Evolutionary conservation across 2,113 vertebrate species (phyloP), one percentile per base, ranked within the genome.

Genomic region (Eurypyga helias): DNA sequence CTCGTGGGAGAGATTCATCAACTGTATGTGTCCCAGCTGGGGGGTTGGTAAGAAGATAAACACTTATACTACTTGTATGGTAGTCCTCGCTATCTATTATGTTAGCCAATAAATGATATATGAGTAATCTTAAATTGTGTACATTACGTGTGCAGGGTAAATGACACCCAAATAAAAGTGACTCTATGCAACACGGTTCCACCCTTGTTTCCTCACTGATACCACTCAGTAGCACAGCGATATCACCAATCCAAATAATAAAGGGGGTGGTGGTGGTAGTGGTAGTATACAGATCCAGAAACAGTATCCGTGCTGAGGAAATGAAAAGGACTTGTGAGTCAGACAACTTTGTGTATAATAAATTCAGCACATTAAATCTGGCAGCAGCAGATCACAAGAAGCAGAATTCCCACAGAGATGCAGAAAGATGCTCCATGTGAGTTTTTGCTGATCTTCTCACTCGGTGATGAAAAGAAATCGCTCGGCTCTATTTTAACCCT

Each of bases 381-480:
- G 84, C 82, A 90, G 90, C 55, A 92, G 92, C 88, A 93, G 90
- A 96, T 97, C 96, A 94, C 90, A 95, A 97, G 93, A 88, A 95
- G 67, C 46, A 96, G 85, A 96, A 96, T 95, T 96, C 96, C 95
- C 90, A 92, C 92, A 92, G 95, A 97, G 96, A 97, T 58, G 60
- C 54, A 83, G 85, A 96, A 94, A 91, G 88, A 96, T 86, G 62
- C 93, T 90, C 79, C 55, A 52, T 75, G 71, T 95, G 93, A 96
- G 51, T 77, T 96, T 96, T 89, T 96, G 96, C 95, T 95, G 95
- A 93, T 95, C 79, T 95, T 94, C 91, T 96, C 90, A 92, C 58
- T 94, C 5, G 1, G 41, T 70, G 90, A 95, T 96, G 93, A 97
- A 96, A 93, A 96, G 85, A 96, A 96, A 90, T 95, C 0, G 0